Percentiles rank a stretch among this genome's conserved stretches.
phyloP scores from a whole-genome alignment of 2,888 invertebrate genomes.

The Papilio protenor region DNA sequence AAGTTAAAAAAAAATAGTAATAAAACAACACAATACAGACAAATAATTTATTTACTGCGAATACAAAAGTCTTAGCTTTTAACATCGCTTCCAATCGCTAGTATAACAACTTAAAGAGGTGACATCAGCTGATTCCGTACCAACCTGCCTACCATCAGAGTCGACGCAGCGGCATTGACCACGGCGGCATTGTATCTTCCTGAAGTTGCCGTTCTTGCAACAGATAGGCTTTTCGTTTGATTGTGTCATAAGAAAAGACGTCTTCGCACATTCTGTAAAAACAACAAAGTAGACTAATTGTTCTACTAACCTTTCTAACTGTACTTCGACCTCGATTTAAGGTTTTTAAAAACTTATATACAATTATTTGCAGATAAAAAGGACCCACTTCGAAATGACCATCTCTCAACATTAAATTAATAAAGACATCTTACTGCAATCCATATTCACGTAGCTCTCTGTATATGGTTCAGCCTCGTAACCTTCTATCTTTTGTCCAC shows the following conservation, averaged over 20 bases:
- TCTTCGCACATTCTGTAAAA: slow-evolving; percentile 86
- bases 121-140: slow-evolving; percentile 65
- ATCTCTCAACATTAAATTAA: neutral
- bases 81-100: slow-evolving; percentile 68
- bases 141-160: slow-evolving; percentile 82
- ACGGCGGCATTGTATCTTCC: slow-evolving; percentile 85
- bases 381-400: neutral
- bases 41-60: neutral
- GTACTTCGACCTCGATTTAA: neutral
- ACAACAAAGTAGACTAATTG: neutral
- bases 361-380: too few species aligned
- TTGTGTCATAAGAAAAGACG: slow-evolving; percentile 72
- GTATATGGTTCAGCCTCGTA: slow-evolving; percentile 74
- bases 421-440: slow-evolving; percentile 85
- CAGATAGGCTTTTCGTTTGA: slow-evolving; percentile 82
- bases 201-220: slow-evolving; percentile 86
- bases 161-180: slow-evolving; percentile 87
- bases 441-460: slow-evolving; percentile 64
- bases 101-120: slow-evolving; percentile 59
- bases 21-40: neutral
- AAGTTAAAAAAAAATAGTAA: neutral
- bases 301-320: too few species aligned
- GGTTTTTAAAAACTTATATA: too few species aligned
- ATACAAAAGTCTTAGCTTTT: slow-evolving; percentile 39
- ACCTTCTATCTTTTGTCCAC: slow-evolving; percentile 79